A percentile compares a stretch with the other conserved stretches of the same genome.
Conservation (phyloP, 2,797 vertebrate species). For the Octomys mimax region DNA sequence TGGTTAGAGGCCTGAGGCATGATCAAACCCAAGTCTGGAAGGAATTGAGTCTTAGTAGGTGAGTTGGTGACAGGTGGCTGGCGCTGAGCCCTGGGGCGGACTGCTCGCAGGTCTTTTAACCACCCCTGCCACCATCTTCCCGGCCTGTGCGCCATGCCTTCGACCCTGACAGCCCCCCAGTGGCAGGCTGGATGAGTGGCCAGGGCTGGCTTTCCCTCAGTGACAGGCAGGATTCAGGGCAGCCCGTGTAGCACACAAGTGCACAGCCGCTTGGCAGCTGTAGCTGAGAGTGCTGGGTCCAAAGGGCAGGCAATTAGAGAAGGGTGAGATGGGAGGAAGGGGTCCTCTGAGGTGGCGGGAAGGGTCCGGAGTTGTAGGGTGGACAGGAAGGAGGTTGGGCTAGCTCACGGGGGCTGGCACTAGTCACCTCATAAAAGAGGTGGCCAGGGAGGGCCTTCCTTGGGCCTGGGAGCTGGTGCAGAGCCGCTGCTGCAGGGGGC, state of each 20-base stretch:
- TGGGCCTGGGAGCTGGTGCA: not conserved
- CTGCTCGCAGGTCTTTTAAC: too few relatives aligned
- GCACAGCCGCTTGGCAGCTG: rapidly evolving
- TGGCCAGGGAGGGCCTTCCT: not conserved
- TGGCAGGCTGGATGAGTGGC: not conserved
- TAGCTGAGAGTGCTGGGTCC: not conserved
- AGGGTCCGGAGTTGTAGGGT: not conserved
- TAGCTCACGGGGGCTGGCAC: rapidly evolving
- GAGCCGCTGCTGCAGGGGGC: not conserved
- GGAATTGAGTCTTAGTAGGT: not conserved
- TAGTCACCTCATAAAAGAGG: not conserved
- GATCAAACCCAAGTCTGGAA: not conserved
- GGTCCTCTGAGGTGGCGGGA: not conserved
- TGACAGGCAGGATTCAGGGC: rapidly evolving
- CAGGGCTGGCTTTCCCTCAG: too few relatives aligned
- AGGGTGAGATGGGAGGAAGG: not conserved
- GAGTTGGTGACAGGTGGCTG: not conserved
- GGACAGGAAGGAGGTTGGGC: not conserved
- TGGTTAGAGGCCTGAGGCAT: not conserved
- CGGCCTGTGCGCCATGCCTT: not conserved
- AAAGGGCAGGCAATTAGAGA: not conserved
- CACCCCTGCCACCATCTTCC: not conserved
- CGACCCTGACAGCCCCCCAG: rapidly evolving
- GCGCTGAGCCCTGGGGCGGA: not conserved
- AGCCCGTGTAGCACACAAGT: not conserved